Conservation (phyloP, 2,797 vertebrate species). For the Poeciliopsis paucimaculata region DNA sequence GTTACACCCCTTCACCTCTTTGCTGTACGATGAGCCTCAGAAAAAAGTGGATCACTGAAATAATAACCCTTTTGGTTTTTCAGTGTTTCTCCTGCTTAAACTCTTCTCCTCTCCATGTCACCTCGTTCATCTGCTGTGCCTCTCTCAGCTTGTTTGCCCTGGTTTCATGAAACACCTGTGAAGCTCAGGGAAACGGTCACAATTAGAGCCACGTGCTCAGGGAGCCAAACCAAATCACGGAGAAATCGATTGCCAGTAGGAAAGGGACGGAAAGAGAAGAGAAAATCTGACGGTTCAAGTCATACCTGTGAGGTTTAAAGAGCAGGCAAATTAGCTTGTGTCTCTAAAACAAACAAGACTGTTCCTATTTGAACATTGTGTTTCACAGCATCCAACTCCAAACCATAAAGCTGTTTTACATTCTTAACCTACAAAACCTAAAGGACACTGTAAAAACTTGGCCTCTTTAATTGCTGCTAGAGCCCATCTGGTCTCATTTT, state of each 20-base stretch:
- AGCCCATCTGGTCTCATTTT: slow-evolving; percentile 12
- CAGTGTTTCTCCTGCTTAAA: slow-evolving; percentile 17
- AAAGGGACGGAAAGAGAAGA: slow-evolving; percentile 16
- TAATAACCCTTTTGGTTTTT: slow-evolving; percentile 40
- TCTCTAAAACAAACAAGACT: neutral
- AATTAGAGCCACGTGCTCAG: slow-evolving; percentile 46
- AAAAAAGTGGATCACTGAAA: slow-evolving; percentile 38
- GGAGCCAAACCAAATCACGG: slow-evolving; percentile 26
- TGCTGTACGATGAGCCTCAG: slow-evolving; percentile 33
- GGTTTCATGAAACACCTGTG: slow-evolving; percentile 67
- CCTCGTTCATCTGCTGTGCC: slow-evolving; percentile 44
- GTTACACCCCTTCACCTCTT: neutral
- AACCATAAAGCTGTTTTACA: neutral
- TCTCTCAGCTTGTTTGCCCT: slow-evolving; percentile 54
- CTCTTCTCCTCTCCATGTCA: slow-evolving; percentile 19
- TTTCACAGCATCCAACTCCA: neutral
- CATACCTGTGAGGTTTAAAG: slow-evolving; percentile 22
- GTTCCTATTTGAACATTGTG: neutral
- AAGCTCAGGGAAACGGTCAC: slow-evolving; percentile 50
- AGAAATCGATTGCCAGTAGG: slow-evolving; percentile 33
- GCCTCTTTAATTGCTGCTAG: neutral
- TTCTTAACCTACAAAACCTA: neutral
- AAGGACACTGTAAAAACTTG: slow-evolving; percentile 1
- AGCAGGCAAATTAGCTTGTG: slow-evolving; percentile 19
- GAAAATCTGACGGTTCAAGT: slow-evolving; percentile 29